A percentile compares a stretch with the other conserved stretches of the same genome.
Conservation (phyloP, 2,797 vertebrate genomes). For the Alca torda region DNA sequence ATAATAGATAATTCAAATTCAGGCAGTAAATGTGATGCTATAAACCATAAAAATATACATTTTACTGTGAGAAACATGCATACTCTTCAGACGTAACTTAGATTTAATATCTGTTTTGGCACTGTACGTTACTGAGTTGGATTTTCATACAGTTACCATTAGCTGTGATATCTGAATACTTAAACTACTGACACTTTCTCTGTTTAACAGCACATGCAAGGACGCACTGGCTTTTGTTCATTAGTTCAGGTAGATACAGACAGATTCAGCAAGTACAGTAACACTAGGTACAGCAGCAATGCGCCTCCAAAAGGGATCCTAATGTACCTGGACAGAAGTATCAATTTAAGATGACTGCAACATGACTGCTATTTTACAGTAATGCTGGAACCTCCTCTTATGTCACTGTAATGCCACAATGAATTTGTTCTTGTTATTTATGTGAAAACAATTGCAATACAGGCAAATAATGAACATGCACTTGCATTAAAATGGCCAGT, state of each 20-base stretch:
- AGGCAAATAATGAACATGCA: background rate
- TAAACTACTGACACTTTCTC: background rate
- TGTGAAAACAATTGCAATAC: background rate
- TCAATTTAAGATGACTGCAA: background rate
- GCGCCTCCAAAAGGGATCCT: background rate
- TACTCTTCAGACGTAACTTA: background rate
- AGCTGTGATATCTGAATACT: background rate
- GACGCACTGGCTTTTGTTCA: background rate
- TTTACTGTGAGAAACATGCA: background rate
- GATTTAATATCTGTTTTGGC: background rate
- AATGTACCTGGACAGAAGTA: background rate
- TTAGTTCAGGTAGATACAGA: background rate
- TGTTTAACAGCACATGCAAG: background rate
- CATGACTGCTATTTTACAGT: background rate
- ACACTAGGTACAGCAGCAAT: background rate
- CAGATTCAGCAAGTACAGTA: background rate
- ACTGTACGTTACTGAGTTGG: background rate
- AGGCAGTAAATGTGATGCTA: background rate
- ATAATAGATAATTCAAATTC: background rate
- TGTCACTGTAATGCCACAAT: background rate
- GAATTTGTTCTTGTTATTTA: background rate
- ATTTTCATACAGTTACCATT: background rate
- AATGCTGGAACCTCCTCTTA: background rate
- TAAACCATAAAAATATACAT: background rate
- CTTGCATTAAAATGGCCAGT: background rate